Evolutionary conservation across 92 coral and sea anemone species (phyloP).

Genomic region (Isaurus tuberculatus): DNA sequence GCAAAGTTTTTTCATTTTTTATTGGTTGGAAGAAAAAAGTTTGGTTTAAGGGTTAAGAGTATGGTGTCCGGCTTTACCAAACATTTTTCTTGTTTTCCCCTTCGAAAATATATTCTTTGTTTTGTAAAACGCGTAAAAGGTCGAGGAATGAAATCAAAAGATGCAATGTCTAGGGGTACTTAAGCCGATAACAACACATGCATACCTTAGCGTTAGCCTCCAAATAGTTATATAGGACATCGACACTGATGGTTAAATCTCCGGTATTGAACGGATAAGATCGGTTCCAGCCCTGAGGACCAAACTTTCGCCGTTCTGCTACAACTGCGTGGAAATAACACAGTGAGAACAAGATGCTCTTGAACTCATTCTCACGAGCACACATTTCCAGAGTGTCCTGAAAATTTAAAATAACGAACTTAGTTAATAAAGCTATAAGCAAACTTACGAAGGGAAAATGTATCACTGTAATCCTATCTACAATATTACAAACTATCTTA

Average conservation of each 20-base stretch:
- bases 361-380: slow-evolving; percentile 99
- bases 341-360: slow-evolving; percentile 95
- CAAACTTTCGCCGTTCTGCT: slow-evolving; percentile 97
- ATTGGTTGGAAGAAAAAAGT: too few relatives aligned
- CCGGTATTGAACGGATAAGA: slow-evolving; percentile 99
- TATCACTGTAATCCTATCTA: background rate
- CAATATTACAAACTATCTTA: background rate
- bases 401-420: background rate
- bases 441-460: background rate
- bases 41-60: too few relatives aligned
- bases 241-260: slow-evolving; percentile 96
- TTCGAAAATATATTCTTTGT: too few relatives aligned
- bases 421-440: background rate
- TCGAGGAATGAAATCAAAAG: too few relatives aligned
- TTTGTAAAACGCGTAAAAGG: too few relatives aligned
- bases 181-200: too few relatives aligned
- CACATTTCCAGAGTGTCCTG: slow-evolving; percentile 99
- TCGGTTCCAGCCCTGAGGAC: slow-evolving; percentile 99
- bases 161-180: too few relatives aligned
- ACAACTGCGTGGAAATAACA: slow-evolving; percentile 99
- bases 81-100: too few relatives aligned
- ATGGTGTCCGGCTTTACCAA: too few relatives aligned
- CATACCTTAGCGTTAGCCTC: slow-evolving; percentile 97
- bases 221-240: slow-evolving; percentile 94
- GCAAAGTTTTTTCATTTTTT: too few relatives aligned